Conservation (phyloP, 1,140 invertebrate species). For the Drosophila sproati region DNA sequence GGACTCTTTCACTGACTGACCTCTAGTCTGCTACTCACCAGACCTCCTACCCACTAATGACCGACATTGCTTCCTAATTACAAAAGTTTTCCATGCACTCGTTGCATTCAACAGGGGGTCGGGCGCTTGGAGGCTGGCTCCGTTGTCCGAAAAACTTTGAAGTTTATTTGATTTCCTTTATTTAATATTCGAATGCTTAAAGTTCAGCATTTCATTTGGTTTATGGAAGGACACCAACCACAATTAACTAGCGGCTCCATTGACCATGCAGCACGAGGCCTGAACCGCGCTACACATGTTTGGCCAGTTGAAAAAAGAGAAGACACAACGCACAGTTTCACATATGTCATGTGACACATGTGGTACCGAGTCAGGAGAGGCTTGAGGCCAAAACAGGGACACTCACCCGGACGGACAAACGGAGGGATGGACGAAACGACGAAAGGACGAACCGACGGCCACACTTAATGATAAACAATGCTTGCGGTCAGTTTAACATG, state of each 20-base stretch:
- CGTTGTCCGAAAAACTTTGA: conserved; percentile 46
- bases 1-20: too few relatives aligned
- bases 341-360: conserved; percentile 79
- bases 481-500: conserved; percentile 83
- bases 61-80: conserved; percentile 82
- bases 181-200: conserved; percentile 70
- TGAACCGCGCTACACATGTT: conserved; percentile 68
- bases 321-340: conserved; percentile 46
- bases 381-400: conserved; percentile 23
- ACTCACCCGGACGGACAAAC: background rate
- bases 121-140: background rate
- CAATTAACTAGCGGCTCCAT: conserved; percentile 68
- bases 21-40: background rate
- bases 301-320: conserved; percentile 16
- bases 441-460: conserved; percentile 19
- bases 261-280: conserved; percentile 37
- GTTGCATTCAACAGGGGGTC: conserved; percentile 30
- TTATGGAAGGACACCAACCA: conserved; percentile 38
- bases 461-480: conserved; percentile 83
- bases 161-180: conserved; percentile 79
- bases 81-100: conserved; percentile 80
- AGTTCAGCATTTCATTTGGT: conserved; percentile 58
- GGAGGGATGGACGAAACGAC: background rate
- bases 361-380: conserved; percentile 41
- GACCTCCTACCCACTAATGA: conserved; percentile 60